phyloP scores from a whole-genome alignment of 2,888 invertebrate genomes.

The Dolichomitus sp. region DNA sequence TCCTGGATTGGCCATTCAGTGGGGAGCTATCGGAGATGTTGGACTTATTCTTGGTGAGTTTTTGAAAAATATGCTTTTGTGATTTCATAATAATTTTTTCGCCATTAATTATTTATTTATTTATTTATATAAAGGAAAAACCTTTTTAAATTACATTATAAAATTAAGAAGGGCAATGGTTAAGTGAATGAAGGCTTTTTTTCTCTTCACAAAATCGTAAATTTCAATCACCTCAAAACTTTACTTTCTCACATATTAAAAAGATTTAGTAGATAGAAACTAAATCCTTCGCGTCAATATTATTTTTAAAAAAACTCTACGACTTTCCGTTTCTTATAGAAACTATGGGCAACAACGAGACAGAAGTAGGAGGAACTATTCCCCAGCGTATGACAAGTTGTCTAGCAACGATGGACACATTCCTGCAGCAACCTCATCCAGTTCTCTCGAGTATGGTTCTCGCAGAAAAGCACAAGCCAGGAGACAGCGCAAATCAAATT shows the following conservation, averaged over 20 bases:
- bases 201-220: too few relatives aligned
- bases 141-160: too few relatives aligned
- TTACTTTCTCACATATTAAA: too few relatives aligned
- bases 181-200: too few relatives aligned
- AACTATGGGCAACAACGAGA: constrained; percentile 95
- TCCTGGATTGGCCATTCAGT: constrained; percentile 97
- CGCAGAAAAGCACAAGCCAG: constrained; percentile 93
- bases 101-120: too few relatives aligned
- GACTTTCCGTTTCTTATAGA: constrained; percentile 86
- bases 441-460: constrained; percentile 94
- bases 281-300: background rate
- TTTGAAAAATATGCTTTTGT: constrained; percentile 11
- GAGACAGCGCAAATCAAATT: constrained; percentile 88
- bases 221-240: too few relatives aligned
- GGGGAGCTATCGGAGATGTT: constrained; percentile 99
- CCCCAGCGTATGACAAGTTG: constrained; percentile 99
- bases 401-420: constrained; percentile 94
- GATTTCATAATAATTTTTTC: constrained; percentile 2
- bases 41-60: constrained; percentile 91
- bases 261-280: too few relatives aligned
- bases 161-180: too few relatives aligned
- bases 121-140: too few relatives aligned
- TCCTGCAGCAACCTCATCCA: constrained; percentile 96
- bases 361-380: constrained; percentile 97
- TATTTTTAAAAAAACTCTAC: background rate